A percentile compares a stretch with the other conserved stretches of the same genome.
phyloP scores from a whole-genome alignment of 2,797 vertebrate species.

The Lophius americanus region DNA sequence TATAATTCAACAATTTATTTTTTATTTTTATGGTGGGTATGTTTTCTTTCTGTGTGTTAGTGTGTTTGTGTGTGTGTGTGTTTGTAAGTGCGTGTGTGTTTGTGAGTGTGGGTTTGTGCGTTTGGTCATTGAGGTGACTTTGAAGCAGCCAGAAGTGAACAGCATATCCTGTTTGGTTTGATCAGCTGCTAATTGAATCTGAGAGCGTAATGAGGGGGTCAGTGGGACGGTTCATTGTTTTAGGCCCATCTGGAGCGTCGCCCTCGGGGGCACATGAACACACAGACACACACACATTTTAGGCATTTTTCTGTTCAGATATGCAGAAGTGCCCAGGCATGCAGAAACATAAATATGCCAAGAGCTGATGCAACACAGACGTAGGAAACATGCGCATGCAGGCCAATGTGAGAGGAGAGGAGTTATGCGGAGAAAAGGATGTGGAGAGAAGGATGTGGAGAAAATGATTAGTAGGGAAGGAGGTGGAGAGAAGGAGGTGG shows the following conservation, averaged over 20 bases:
- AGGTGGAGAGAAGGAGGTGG: neutral
- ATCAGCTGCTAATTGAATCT: slow-evolving; percentile 67
- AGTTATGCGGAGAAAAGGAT: slow-evolving; percentile 1
- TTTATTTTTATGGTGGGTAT: neutral
- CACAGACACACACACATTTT: slow-evolving; percentile 3
- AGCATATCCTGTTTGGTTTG: slow-evolving; percentile 47
- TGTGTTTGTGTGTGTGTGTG: neutral
- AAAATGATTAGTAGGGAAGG: neutral
- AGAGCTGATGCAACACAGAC: slow-evolving; percentile 27
- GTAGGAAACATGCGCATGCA: slow-evolving; percentile 12
- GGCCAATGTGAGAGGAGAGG: slow-evolving; percentile 12
- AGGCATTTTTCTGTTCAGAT: slow-evolving; percentile 27
- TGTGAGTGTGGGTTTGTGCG: slow-evolving; percentile 1
- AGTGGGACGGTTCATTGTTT: slow-evolving; percentile 64
- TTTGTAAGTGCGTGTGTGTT: slow-evolving; percentile 1
- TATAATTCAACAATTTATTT: slow-evolving; percentile 16
- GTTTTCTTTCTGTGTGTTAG: slow-evolving; percentile 13
- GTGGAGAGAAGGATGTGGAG: neutral
- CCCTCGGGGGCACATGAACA: slow-evolving; percentile 20
- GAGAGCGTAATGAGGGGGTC: slow-evolving; percentile 58
- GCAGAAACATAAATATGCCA: slow-evolving; percentile 44
- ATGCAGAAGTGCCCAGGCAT: slow-evolving; percentile 32
- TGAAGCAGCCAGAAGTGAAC: slow-evolving; percentile 35
- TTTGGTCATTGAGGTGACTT: slow-evolving; percentile 15
- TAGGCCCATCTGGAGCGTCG: slow-evolving; percentile 63